phyloP scores from a whole-genome alignment of 2,113 vertebrate genomes.

The human region DNA sequence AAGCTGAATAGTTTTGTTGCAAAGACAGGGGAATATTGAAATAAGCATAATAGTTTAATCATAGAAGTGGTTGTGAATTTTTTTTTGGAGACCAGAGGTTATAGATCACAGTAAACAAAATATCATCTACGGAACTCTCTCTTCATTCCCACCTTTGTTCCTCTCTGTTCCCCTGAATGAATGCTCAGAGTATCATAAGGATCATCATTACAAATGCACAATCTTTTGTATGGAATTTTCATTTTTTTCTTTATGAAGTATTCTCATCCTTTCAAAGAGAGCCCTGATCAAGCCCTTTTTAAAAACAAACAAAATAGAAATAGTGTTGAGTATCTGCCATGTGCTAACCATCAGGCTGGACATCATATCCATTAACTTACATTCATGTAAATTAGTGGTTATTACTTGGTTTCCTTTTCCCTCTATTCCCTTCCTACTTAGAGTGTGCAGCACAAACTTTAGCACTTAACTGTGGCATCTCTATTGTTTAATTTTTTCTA shows the following conservation, averaged over 20 bases:
- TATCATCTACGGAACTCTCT: not conserved
- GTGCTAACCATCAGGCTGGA: not conserved
- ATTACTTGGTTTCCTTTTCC: not conserved
- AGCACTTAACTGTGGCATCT: not conserved
- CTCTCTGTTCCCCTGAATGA: not conserved
- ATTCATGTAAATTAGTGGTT: not conserved
- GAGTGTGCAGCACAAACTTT: not conserved
- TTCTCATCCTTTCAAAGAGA: not conserved
- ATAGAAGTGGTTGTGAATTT: not conserved
- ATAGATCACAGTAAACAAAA: not conserved
- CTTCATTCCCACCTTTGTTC: not conserved
- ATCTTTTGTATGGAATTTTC: not conserved
- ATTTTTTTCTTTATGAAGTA: not conserved
- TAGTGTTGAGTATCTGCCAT: not conserved
- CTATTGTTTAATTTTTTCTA: not conserved
- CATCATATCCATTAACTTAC: accelerated
- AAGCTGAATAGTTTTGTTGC: not conserved
- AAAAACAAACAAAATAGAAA: not conserved
- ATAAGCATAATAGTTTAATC: not conserved
- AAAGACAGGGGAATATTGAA: not conserved
- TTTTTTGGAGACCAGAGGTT: not conserved
- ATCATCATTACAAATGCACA: not conserved
- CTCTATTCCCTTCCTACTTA: not conserved
- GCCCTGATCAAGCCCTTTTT: not conserved
- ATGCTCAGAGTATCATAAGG: not conserved